Evolutionary conservation across 2,113 vertebrate species (phyloP), one percentile per base, ranked within the genome.

Genomic region (Oreamnos americanus): DNA sequence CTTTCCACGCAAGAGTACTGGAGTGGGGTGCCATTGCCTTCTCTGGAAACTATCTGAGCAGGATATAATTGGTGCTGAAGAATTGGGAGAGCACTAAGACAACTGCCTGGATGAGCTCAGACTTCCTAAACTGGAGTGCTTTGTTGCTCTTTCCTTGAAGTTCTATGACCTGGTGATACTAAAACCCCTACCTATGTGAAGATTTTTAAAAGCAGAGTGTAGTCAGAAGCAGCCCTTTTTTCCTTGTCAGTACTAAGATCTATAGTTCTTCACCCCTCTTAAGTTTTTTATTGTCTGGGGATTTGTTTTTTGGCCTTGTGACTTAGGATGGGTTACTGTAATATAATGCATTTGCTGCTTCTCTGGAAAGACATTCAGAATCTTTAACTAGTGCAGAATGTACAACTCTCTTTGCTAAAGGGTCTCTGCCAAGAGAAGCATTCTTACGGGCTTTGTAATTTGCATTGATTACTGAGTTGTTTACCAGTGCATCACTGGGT

Each of bases 401-500:
- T 78, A 67, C 30, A 81, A 71, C 85, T 95, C 26, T 89, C 39
- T 87, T 96, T 91, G 76, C 90, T 95, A 87, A 87, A 58, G 16
- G 30, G 53, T 79, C n/a, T 92, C 60, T 93, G 81, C 57, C 83
- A 53, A 96, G 36, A 55, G 74, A 84, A 90, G 26, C 88, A 64
- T 93, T 96, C 76, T 92, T 98, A 53, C 3, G 39, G 45, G 57
- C 62, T 97, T 97, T 93, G 62, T 94, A 71, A 93, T 97, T 96
- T 97, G 28, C 88, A 96, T 83, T 90, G 94, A 98, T 96, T 95
- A 94, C 60, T 58, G 67, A 95, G 96, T 82, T 97, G 23, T 93
- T 96, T 92, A 45, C 87, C 78, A 97, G 62, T 93, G 57, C 16
- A 53, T 83, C 67, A 74, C 26, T 97, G 93, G 64, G 85, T 96